Conservation (phyloP, 2,888 invertebrate species). For the Allolobophora icterica region DNA sequence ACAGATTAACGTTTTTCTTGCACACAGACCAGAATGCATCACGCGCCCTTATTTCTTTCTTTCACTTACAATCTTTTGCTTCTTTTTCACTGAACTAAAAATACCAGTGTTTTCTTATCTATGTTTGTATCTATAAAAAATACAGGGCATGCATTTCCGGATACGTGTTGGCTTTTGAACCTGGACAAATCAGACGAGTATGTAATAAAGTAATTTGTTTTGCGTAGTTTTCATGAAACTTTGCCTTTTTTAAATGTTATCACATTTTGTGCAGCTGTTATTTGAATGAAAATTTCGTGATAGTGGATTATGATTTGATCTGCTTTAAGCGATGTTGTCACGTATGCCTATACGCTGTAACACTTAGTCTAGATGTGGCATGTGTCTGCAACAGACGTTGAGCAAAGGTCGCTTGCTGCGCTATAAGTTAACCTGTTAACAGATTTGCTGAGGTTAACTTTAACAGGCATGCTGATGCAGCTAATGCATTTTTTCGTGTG, state of each 20-base stretch:
- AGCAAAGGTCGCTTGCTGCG: neutral
- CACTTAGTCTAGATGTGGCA: neutral
- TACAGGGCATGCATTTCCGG: neutral
- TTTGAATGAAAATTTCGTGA: neutral
- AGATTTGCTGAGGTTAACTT: neutral
- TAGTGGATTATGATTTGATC: neutral
- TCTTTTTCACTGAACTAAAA: too few relatives aligned
- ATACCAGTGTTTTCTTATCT: too few relatives aligned
- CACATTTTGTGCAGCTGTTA: neutral
- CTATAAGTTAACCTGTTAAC: neutral
- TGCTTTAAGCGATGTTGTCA: neutral
- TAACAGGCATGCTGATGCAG: neutral
- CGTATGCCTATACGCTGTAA: neutral
- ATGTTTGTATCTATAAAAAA: neutral
- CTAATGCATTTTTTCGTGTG: neutral
- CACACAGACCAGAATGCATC: too few relatives aligned
- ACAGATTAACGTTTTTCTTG: too few relatives aligned
- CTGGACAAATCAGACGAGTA: neutral
- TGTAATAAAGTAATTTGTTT: neutral
- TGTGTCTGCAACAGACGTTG: neutral
- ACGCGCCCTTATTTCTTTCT: too few relatives aligned
- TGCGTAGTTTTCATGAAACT: neutral
- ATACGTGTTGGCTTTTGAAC: neutral
- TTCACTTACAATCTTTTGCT: too few relatives aligned
- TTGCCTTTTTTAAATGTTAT: neutral